Conservation (phyloP, 2,113 vertebrate genomes). For the Bufo bufo region DNA sequence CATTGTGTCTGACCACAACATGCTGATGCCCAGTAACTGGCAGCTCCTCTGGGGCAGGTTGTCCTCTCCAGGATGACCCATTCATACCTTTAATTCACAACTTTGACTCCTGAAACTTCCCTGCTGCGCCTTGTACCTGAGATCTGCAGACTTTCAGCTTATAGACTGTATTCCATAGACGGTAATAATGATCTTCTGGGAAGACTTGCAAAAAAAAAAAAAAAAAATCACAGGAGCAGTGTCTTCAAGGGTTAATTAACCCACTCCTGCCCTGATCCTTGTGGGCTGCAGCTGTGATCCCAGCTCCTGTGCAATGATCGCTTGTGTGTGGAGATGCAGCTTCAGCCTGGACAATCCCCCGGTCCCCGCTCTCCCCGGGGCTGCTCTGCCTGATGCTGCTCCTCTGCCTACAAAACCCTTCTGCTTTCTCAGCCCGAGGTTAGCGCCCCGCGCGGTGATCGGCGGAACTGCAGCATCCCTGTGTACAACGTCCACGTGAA, state of each 20-base stretch:
- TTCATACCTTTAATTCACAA: not conserved
- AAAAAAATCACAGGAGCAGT: not conserved
- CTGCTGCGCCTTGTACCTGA: not conserved
- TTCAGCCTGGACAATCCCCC: not conserved
- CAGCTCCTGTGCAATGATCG: not conserved
- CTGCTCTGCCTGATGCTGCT: not conserved
- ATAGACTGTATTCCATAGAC: not conserved
- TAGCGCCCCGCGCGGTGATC: conserved; percentile 18
- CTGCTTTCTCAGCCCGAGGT: not conserved
- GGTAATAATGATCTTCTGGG: not conserved
- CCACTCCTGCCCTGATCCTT: not conserved
- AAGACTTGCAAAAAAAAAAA: not conserved
- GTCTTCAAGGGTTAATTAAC: not conserved
- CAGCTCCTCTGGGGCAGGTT: not conserved
- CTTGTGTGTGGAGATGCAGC: not conserved
- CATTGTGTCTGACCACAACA: conserved; percentile 33
- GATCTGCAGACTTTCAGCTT: not conserved
- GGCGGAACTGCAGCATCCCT: not conserved
- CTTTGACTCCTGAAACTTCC: conserved; percentile 5
- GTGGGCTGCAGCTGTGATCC: not conserved
- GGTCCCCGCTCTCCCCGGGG: not conserved
- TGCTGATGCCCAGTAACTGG: not conserved
- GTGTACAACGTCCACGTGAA: not conserved
- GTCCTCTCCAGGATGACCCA: conserved; percentile 2
- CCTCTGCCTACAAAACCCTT: not conserved